Evolutionary conservation across 2,888 invertebrate species (phyloP), one percentile per base, ranked within the genome.

Genomic region (Bombyx huttoni): DNA sequence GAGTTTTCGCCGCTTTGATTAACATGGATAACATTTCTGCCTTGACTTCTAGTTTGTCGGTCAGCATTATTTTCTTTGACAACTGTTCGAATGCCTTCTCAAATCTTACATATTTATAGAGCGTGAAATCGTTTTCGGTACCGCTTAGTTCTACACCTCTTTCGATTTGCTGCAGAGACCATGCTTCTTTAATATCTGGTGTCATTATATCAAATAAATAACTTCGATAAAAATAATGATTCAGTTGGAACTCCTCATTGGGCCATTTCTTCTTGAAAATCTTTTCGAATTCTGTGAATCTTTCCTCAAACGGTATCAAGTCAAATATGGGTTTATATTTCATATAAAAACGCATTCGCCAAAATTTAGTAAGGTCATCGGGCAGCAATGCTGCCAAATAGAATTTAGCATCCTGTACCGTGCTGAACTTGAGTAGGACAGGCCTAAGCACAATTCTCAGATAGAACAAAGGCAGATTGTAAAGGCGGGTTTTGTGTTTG

Each of bases 41-140:
- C 47, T 80, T 66, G 51, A 57, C 68, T 3, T 49, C 47, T 3
- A 56, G 50, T 50, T 73, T 67, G 24, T 59, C 55, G 46, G 74
- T 68, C 7, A 62, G 57, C 45, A 57, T 55, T 24, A 79, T 61
- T 10, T 59, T 57, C 50, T 68, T 69, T 52, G 73, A 74, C 6
- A 81, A 66, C 53, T 63, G 66, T 34, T 47, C 52, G 48, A 79
- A 73, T 46, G 80, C 68, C 48, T 61, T 66, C 14, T 68, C 63
- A 52, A 71, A 82, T n/a, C 53, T 67, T 0, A 81, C 60, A 62
- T 71, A 81, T 55, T 68, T 58, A 52, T 75, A 81, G 77, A 75
- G 81, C 7, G 57, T 47, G 53, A 65, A 80, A 56, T 74, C 68
- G 40, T 61, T 58, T 12, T 68, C 69, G 24, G 46, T 54, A 3